A percentile compares a stretch with the other conserved stretches of the same genome.
These are phyloP conservation scores for Rhinolophus ferrumequinum DNA, from an alignment of 2,113 vertebrate genomes.

Conservation along the genomic window DNA sequence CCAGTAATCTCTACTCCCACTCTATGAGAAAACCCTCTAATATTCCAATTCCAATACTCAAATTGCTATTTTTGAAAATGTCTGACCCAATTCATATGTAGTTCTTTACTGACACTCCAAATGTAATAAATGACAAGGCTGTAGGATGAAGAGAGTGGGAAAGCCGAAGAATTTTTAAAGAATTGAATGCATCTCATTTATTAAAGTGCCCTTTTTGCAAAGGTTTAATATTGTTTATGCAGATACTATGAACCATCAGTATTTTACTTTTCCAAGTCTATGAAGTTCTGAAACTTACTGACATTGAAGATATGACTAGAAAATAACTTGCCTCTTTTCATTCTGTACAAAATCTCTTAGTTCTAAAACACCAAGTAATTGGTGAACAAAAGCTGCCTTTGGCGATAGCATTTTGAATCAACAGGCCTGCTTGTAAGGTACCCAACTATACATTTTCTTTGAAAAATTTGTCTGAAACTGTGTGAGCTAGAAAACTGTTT, in stretches of 20 bases:
- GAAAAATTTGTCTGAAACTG: constrained; percentile 38
- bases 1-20: not conserved
- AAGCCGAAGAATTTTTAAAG: not conserved
- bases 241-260: not conserved
- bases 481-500: not conserved
- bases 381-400: constrained; percentile 63
- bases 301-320: constrained; percentile 1
- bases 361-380: constrained; percentile 39
- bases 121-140: not conserved
- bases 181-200: not conserved
- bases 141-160: not conserved
- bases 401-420: constrained; percentile 13
- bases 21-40: not conserved
- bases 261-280: not conserved
- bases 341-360: constrained; percentile 14
- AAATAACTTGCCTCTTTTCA: not conserved
- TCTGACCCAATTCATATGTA: not conserved
- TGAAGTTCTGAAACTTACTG: constrained; percentile 21
- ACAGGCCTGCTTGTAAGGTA: not conserved
- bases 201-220: not conserved
- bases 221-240: not conserved
- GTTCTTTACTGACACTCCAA: not conserved
- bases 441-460: constrained; percentile 42
- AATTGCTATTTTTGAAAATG: constrained; percentile 2
- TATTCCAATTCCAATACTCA: not conserved